A percentile compares a stretch with the other conserved stretches of the same genome.
phyloP scores from a whole-genome alignment of 2,797 vertebrate genomes.

The Ctenopoma multispine region DNA sequence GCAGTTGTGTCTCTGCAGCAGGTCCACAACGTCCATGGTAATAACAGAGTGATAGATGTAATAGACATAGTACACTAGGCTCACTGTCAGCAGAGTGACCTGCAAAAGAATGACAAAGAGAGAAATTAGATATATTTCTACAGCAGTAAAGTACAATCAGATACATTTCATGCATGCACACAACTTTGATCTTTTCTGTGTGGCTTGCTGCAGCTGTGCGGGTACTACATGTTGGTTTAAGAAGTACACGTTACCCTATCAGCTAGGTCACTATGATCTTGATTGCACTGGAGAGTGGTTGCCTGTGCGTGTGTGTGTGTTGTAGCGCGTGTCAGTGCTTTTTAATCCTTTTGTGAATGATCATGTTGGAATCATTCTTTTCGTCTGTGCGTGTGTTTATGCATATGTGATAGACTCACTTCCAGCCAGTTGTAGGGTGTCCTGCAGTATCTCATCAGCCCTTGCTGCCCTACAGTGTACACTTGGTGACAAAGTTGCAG shows the following conservation, averaged over 20 bases:
- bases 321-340: not conserved
- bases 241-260: constrained; percentile 45
- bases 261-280: constrained; percentile 39
- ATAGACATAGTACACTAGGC: constrained; percentile 68
- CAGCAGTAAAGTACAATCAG: not conserved
- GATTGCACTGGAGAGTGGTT: constrained; percentile 32
- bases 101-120: constrained; percentile 51
- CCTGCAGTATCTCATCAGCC: constrained; percentile 74
- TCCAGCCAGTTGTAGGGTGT: constrained; percentile 82
- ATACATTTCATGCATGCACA: not conserved
- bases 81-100: constrained; percentile 62
- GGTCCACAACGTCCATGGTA: constrained; percentile 63
- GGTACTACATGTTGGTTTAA: constrained; percentile 48
- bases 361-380: not conserved
- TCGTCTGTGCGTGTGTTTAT: not conserved
- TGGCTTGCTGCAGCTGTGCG: constrained; percentile 1
- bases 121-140: not conserved
- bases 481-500: constrained; percentile 78
- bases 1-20: constrained; percentile 72
- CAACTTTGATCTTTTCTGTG: constrained; percentile 29
- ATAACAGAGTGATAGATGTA: constrained; percentile 66
- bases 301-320: not conserved
- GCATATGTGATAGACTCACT: constrained; percentile 65
- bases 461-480: constrained; percentile 67
- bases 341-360: not conserved